Percentiles rank a stretch among this genome's conserved stretches.
Conservation (phyloP, 92 coral and sea anemone genomes). For the Zoanthus sociatus region DNA sequence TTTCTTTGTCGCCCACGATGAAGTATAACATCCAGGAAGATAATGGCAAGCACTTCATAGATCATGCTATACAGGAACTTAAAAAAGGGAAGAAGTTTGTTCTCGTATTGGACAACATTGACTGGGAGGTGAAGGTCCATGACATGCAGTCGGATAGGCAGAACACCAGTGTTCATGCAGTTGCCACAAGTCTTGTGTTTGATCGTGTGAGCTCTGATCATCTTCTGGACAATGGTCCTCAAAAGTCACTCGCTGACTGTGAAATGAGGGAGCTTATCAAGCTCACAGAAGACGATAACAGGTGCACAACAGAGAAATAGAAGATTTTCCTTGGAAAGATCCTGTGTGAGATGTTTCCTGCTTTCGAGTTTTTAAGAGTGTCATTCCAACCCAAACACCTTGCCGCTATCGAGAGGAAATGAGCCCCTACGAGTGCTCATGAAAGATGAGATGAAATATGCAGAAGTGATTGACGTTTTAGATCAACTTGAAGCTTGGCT, state of each 20-base stretch:
- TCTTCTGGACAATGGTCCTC: conserved; percentile 52
- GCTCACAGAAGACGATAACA: conserved; percentile 37
- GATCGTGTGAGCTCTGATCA: conserved; percentile 41
- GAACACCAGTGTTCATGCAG: conserved; percentile 44
- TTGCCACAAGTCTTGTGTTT: conserved; percentile 18
- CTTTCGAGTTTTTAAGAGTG: not conserved
- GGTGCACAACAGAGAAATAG: conserved; percentile 19
- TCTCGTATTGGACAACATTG: conserved; percentile 56
- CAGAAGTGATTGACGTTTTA: not conserved
- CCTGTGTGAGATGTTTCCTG: not conserved
- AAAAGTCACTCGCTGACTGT: conserved; percentile 16
- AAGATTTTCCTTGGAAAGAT: conserved; percentile 41
- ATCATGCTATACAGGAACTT: conserved; percentile 50
- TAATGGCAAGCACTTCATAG: conserved; percentile 1
- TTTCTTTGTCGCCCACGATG: not conserved
- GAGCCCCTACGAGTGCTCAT: not conserved
- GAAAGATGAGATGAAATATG: conserved; percentile 18
- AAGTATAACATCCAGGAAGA: not conserved
- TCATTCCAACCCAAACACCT: not conserved
- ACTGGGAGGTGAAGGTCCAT: conserved; percentile 60
- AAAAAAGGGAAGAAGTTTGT: conserved; percentile 44
- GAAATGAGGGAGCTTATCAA: conserved; percentile 9
- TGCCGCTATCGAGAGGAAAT: not conserved
- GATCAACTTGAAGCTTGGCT: not conserved
- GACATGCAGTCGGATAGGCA: conserved; percentile 50